A percentile compares a stretch with the other conserved stretches of the same genome.
Conservation (phyloP, 1,140 invertebrate genomes). For the Protaetia brevitarsis region DNA sequence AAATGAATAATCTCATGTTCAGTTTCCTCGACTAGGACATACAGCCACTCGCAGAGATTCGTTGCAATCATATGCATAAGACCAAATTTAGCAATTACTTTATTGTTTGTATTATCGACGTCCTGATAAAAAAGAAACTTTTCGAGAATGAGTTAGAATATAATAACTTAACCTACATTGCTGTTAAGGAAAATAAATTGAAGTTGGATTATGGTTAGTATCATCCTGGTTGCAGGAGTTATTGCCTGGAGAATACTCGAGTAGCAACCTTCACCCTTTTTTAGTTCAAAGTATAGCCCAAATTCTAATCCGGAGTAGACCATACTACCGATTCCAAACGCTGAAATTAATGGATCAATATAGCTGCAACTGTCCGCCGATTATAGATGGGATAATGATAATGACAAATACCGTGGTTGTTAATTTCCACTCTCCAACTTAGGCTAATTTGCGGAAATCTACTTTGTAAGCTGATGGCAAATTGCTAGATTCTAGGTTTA, state of each 20-base stretch:
- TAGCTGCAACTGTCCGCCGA: constrained; percentile 44
- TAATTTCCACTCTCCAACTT: not conserved
- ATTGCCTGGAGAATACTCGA: constrained; percentile 77
- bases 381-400: constrained; percentile 49
- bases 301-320: constrained; percentile 90
- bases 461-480: not conserved
- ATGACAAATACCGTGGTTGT: not conserved
- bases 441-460: not conserved
- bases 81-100: constrained; percentile 69
- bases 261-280: constrained; percentile 79
- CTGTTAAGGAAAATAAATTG: constrained; percentile 96
- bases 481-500: not conserved
- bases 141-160: not conserved
- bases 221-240: constrained; percentile 83
- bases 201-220: constrained; percentile 93
- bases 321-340: no score
- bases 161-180: constrained; percentile 58
- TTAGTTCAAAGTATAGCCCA: constrained; percentile 88
- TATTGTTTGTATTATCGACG: constrained; percentile 48
- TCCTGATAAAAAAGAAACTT: constrained; percentile 38
- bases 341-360: constrained; percentile 51
- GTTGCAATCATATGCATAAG: constrained; percentile 83
- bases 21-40: constrained; percentile 78
- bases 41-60: constrained; percentile 78
- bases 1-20: constrained; percentile 71